Base-by-base conservation (phyloP, 2,888 invertebrate genomes). In the Cephalotes varians region DNA sequence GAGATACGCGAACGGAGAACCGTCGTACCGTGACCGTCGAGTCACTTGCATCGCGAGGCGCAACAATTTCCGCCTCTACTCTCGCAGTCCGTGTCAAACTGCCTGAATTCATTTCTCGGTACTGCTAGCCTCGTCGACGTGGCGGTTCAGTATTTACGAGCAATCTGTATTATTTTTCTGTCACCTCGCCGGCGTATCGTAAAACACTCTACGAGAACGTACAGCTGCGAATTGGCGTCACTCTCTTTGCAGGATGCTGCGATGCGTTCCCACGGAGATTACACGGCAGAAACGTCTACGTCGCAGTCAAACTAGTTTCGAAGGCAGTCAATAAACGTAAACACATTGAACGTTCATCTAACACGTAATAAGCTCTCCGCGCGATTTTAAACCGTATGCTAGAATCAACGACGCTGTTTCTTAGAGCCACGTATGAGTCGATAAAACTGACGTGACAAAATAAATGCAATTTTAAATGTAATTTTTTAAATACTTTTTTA, bases 191-290 rank as follows among this genome's bases (percentile, higher is more conserved):
- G 54, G 31, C 21, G 15, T 31, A n/a, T 44, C 69, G 67, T 77
- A 44, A 77, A 67, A 40, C 12, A 40, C n/a, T 74, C 65, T 21
- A 31, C n/a, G 40, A 15, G 65, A 65, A n/a, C 37, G 25, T 40
- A 54, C 5, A 51, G 10, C 37, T 15, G 51, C 37, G 37, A 51
- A 37, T 54, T 25, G 51, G 40, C 28, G 40, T n/a, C 54, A 44
- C 12, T 6, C 44, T 76, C n/a, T 65, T 31, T 18, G 73, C 73
- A 9, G 31, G 47, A 44, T 9, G 47, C 31, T 47, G 60, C 60
- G 47, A 7, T 18, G 34, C 54, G 40, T 77, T 77, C 77, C 44
- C 77, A 77, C 67, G 44, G 56, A 67, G 40, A 77, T 76, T 51
- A 25, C 34, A 21, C 25, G 47, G 28, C 65, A 37, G 40, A 54